Conservation (phyloP, 2,888 invertebrate species). For the Trachelus iudaicus region DNA sequence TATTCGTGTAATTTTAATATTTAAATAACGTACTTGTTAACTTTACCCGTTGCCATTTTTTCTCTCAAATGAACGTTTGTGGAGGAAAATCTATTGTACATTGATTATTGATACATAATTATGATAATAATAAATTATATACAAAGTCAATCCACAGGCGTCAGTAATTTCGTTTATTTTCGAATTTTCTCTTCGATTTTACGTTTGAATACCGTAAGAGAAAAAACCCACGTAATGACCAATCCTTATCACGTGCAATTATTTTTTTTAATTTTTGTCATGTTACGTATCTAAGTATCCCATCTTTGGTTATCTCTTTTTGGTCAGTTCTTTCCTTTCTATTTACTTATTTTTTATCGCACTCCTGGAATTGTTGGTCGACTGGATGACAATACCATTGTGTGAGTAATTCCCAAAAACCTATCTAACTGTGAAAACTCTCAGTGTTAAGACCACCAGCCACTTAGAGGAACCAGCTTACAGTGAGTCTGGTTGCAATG, state of each 20-base stretch:
- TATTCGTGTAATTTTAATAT: conserved; percentile 38
- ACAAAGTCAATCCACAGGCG: conserved; percentile 55
- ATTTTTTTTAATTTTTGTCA: conserved; percentile 8
- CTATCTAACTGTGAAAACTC: conserved; percentile 18
- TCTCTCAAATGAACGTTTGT: conserved; percentile 29
- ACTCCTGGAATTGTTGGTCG: conserved; percentile 65
- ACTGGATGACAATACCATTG: conserved; percentile 61
- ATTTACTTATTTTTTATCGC: conserved; percentile 56
- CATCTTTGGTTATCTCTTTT: conserved; percentile 1
- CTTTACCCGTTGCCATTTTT: conserved; percentile 35
- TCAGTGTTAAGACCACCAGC: background rate
- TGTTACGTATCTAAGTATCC: too few relatives aligned
- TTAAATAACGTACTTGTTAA: conserved; percentile 42
- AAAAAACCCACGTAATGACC: too few relatives aligned
- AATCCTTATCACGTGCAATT: conserved; percentile 14
- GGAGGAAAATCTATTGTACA: conserved; percentile 63
- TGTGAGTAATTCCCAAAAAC: conserved; percentile 60
- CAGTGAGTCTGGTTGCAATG: conserved; percentile 5
- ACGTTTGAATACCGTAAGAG: background rate
- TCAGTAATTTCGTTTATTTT: conserved; percentile 44
- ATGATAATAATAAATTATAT: conserved; percentile 65
- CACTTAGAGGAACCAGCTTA: background rate
- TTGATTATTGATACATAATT: conserved; percentile 65
- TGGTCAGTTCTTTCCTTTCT: conserved; percentile 30
- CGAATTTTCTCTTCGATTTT: conserved; percentile 16